Conservation (phyloP, 2,888 invertebrate genomes). For the Melieria crassipennis region DNA sequence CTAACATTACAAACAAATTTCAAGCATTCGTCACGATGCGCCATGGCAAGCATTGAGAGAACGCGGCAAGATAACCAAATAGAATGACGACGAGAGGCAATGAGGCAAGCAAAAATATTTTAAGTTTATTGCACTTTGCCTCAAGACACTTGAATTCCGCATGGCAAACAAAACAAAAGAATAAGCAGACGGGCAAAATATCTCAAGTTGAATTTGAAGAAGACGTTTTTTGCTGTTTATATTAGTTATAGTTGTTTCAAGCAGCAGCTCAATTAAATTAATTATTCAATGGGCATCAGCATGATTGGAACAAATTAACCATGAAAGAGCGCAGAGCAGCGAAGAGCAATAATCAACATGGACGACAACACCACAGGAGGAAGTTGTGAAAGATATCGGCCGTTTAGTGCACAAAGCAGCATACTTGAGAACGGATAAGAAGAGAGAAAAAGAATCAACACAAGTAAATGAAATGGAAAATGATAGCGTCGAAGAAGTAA, state of each 20-base stretch:
- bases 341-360: neutral
- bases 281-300: conserved; percentile 3
- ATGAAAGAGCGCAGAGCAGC: neutral
- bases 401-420: neutral
- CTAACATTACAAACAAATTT: conserved; percentile 14
- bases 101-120: neutral
- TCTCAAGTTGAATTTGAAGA: neutral
- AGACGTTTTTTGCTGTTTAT: neutral
- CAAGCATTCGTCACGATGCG: neutral
- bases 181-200: neutral
- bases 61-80: neutral
- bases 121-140: conserved; percentile 25
- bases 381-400: conserved; percentile 1
- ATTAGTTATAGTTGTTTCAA: neutral
- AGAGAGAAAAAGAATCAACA: neutral
- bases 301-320: conserved; percentile 21
- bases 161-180: neutral
- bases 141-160: neutral
- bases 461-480: neutral
- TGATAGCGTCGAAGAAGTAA: neutral
- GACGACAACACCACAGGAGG: neutral
- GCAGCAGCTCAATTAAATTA: conserved; percentile 18
- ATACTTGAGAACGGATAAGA: neutral
- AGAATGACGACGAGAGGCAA: neutral
- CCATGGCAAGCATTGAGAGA: neutral